phyloP scores from a whole-genome alignment of 2,797 vertebrate species.

The Pangasius djambal region DNA sequence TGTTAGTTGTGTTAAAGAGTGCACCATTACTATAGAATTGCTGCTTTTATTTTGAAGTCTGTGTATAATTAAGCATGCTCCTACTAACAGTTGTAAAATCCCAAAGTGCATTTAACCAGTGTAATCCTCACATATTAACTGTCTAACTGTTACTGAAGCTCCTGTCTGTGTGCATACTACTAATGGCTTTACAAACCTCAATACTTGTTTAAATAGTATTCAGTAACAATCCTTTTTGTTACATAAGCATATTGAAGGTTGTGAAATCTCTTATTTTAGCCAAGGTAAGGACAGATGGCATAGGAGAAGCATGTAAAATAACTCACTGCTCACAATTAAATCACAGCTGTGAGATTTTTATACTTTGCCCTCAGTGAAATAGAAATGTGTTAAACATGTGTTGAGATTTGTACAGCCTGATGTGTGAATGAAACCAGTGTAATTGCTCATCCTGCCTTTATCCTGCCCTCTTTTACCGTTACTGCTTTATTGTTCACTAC shows the following conservation, averaged over 20 bases:
- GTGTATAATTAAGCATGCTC: neutral
- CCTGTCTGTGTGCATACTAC: slow-evolving; percentile 9
- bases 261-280: neutral
- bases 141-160: slow-evolving; percentile 18
- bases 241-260: neutral
- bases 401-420: neutral
- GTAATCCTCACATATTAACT: slow-evolving; percentile 38
- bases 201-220: neutral
- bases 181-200: slow-evolving; percentile 1
- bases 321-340: neutral
- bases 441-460: neutral
- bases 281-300: too few relatives aligned
- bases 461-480: neutral
- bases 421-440: neutral
- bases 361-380: neutral
- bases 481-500: neutral
- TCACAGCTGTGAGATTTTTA: neutral
- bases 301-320: neutral
- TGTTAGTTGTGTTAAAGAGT: neutral
- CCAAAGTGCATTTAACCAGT: slow-evolving; percentile 35
- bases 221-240: neutral
- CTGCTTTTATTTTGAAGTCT: neutral
- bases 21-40: neutral
- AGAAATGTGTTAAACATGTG: neutral
- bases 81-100: neutral